Evolutionary conservation across 2,888 invertebrate species (phyloP).

Genomic region (Heterodera filipjevi): DNA sequence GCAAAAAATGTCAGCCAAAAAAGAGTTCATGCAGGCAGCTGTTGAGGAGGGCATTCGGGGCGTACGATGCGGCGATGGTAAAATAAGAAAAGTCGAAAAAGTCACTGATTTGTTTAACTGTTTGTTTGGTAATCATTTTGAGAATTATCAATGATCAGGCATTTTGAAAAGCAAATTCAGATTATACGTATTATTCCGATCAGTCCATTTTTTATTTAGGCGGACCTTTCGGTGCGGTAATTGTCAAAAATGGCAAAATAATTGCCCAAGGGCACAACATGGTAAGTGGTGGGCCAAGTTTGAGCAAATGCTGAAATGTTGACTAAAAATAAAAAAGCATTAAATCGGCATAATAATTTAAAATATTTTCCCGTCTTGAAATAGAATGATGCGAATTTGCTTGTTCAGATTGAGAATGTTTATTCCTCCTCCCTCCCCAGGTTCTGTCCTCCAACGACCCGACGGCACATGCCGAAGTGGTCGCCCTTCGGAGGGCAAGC

Average conservation of each 20-base stretch:
- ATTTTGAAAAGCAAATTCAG: too few relatives aligned
- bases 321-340: too few relatives aligned
- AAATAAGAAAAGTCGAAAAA: background rate
- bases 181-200: too few relatives aligned
- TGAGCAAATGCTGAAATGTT: background rate
- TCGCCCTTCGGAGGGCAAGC: constrained; percentile 58
- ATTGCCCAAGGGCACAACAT: constrained; percentile 59
- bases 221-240: constrained; percentile 63
- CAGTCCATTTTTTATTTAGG: constrained; percentile 35
- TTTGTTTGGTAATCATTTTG: too few relatives aligned
- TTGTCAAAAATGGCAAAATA: constrained; percentile 56
- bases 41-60: constrained; percentile 56
- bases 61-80: constrained; percentile 42
- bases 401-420: too few relatives aligned
- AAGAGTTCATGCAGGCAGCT: constrained; percentile 52
- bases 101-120: too few relatives aligned
- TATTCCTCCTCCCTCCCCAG: constrained; percentile 24
- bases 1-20: background rate
- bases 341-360: too few relatives aligned
- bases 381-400: too few relatives aligned
- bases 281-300: constrained; percentile 28
- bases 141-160: too few relatives aligned
- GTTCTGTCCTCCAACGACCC: constrained; percentile 57
- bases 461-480: constrained; percentile 62
- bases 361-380: too few relatives aligned